A percentile compares a stretch with the other conserved stretches of the same genome.
Evolutionary conservation across 2,113 vertebrate genomes (phyloP).

Genomic region (Triplophysa dalaica): DNA sequence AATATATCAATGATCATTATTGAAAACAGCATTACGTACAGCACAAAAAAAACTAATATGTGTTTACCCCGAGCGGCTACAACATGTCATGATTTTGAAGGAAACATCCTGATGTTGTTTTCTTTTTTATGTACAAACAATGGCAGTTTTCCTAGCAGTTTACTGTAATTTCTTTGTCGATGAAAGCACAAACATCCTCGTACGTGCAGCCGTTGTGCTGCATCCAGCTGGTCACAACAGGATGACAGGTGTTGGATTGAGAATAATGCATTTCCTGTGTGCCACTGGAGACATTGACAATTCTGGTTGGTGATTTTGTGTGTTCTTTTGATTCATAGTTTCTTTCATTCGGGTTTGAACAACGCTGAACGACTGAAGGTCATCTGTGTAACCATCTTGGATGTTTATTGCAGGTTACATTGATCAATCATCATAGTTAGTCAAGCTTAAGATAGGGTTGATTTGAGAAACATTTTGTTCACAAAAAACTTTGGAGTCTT

Average conservation of each 20-base stretch:
- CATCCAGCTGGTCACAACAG: not conserved
- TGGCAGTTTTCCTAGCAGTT: not conserved
- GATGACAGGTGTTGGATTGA: not conserved
- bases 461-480: not conserved
- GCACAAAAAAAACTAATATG: not conserved
- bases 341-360: not conserved
- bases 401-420: not conserved
- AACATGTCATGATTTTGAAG: not conserved
- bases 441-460: not conserved
- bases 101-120: not conserved
- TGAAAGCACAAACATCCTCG: not conserved
- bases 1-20: slow-evolving; percentile 40
- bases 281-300: not conserved
- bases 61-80: not conserved
- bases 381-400: not conserved
- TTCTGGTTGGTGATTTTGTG: not conserved
- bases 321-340: not conserved
- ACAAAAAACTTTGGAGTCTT: not conserved
- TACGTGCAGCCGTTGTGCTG: not conserved
- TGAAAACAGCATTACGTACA: not conserved
- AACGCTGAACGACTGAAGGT: not conserved
- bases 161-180: not conserved
- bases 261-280: not conserved
- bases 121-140: not conserved
- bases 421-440: not conserved